Evolutionary conservation across 2,113 vertebrate genomes (phyloP).

Genomic region (Seriola rivoliana): DNA sequence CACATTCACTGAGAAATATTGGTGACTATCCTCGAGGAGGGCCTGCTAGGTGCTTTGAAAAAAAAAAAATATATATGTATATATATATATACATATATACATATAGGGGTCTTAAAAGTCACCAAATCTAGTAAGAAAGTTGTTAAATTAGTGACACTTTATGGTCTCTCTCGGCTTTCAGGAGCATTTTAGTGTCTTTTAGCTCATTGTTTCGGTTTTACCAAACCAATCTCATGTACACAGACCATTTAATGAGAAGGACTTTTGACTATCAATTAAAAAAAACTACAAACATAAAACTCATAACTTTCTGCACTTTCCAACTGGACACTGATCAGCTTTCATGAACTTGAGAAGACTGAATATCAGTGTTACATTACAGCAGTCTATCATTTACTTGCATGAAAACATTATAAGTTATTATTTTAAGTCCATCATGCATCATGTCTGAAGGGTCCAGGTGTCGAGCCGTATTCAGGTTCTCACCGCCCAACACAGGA

Average conservation of each 20-base stretch:
- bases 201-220: too few relatives aligned
- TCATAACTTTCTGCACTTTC: background rate
- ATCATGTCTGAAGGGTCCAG: conserved; percentile 42
- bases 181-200: too few relatives aligned
- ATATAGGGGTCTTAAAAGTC: too few relatives aligned
- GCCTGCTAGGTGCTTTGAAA: too few relatives aligned
- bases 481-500: conserved; percentile 39
- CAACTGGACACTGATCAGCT: background rate
- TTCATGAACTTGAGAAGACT: background rate
- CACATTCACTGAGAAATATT: too few relatives aligned
- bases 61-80: too few relatives aligned
- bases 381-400: background rate
- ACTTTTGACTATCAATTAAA: background rate
- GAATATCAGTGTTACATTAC: background rate
- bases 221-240: too few relatives aligned
- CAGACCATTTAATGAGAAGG: background rate
- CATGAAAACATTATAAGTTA: background rate
- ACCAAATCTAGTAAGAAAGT: too few relatives aligned
- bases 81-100: too few relatives aligned
- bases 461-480: conserved; percentile 26
- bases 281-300: background rate
- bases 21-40: too few relatives aligned
- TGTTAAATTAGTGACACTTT: too few relatives aligned
- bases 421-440: background rate
- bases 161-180: too few relatives aligned